Conservation (phyloP, 2,888 invertebrate genomes). For the Gastrophysa polygoni region DNA sequence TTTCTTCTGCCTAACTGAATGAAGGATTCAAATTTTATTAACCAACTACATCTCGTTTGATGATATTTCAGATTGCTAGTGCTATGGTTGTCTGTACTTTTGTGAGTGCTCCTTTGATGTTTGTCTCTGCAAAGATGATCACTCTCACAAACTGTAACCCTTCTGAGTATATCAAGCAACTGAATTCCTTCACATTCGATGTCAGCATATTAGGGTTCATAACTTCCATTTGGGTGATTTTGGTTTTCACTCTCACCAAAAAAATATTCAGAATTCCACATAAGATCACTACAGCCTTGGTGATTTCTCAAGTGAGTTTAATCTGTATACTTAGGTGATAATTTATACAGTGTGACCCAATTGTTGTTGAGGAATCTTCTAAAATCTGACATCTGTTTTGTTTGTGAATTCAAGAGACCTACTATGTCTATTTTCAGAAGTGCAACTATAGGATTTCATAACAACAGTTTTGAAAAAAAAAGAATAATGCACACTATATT, state of each 20-base stretch:
- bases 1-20: too few species aligned
- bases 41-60: too few species aligned
- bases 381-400: too few species aligned
- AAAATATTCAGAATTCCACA: slow-evolving; percentile 82
- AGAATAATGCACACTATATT: too few species aligned
- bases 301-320: slow-evolving; percentile 78
- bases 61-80: slow-evolving; percentile 77
- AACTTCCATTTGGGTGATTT: slow-evolving; percentile 79
- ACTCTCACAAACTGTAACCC: slow-evolving; percentile 74
- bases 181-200: slow-evolving; percentile 82
- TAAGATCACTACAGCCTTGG: slow-evolving; percentile 77
- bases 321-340: too few species aligned
- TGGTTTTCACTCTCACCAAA: slow-evolving; percentile 75
- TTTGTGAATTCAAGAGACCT: too few species aligned
- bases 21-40: too few species aligned
- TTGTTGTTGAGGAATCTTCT: too few species aligned
- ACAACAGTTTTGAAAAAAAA: too few species aligned
- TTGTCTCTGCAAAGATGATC: slow-evolving; percentile 92
- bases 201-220: slow-evolving; percentile 80
- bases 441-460: too few species aligned
- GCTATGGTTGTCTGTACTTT: slow-evolving; percentile 96
- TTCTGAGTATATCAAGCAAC: slow-evolving; percentile 74
- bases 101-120: slow-evolving; percentile 93
- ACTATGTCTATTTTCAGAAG: too few species aligned
- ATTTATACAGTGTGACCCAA: too few species aligned